A percentile compares a stretch with the other conserved stretches of the same genome.
Conservation (phyloP, 1,140 invertebrate genomes). For the Drosophila sechellia region DNA sequence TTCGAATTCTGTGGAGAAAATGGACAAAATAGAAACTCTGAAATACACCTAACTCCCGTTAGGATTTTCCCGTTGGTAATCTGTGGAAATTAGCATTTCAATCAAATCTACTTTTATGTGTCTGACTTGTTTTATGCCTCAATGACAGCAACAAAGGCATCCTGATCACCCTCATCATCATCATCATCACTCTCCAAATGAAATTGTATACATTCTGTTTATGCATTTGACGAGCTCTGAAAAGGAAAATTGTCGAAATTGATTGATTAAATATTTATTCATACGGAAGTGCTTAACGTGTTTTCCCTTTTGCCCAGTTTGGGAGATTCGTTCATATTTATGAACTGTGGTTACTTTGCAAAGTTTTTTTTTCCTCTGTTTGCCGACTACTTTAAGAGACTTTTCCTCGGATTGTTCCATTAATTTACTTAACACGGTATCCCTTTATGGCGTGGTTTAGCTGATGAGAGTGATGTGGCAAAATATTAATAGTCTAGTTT, state of each 20-base stretch:
- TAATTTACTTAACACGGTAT: conserved; percentile 54
- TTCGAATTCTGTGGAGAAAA: not conserved
- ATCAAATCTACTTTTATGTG: conserved; percentile 79
- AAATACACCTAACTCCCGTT: too few relatives aligned
- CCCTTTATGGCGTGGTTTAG: conserved; percentile 23
- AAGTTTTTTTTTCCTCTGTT: conserved; percentile 1
- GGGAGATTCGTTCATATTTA: conserved; percentile 38
- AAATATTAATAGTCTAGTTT: conserved; percentile 1
- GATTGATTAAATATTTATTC: conserved; percentile 82
- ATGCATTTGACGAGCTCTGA: conserved; percentile 62
- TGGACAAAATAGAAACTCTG: not conserved
- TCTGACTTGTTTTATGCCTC: conserved; percentile 76
- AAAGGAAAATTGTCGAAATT: conserved; percentile 69
- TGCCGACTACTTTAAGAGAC: conserved; percentile 27
- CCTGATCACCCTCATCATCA: conserved; percentile 25
- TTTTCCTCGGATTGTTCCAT: conserved; percentile 32
- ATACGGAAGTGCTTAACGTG: conserved; percentile 68
- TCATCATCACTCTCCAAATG: conserved; percentile 42
- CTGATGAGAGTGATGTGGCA: not conserved
- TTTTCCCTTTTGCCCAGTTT: conserved; percentile 23
- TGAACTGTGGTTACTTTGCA: conserved; percentile 27
- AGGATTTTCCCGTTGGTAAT: conserved; percentile 47
- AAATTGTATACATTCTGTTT: conserved; percentile 62
- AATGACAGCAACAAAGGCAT: conserved; percentile 37
- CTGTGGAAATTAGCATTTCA: conserved; percentile 75